A percentile compares a stretch with the other conserved stretches of the same genome.
Conservation (phyloP, 1,140 invertebrate genomes). For the Forficula auricularia region DNA sequence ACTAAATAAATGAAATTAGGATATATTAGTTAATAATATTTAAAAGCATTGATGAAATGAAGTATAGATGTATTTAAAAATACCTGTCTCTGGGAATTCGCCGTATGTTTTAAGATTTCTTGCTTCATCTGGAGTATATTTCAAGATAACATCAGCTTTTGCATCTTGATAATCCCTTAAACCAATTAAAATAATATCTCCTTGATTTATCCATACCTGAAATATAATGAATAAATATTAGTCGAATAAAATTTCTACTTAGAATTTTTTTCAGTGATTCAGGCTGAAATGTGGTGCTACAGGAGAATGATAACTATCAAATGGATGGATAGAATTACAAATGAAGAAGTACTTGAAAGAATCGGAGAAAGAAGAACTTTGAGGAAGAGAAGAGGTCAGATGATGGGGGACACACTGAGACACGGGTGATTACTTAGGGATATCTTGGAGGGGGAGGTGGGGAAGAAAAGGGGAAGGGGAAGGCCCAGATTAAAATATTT, state of each 20-base stretch:
- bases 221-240: constrained; percentile 9
- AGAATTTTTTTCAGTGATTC: too few species aligned
- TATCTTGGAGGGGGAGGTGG: too few species aligned
- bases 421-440: too few species aligned
- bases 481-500: too few species aligned
- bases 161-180: constrained; percentile 96
- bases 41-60: not conserved
- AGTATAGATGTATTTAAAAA: constrained; percentile 8
- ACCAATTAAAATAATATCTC: constrained; percentile 94
- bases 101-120: constrained; percentile 97
- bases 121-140: constrained; percentile 98
- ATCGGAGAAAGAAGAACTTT: too few species aligned
- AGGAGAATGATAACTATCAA: too few species aligned
- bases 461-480: too few species aligned
- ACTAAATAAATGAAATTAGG: constrained; percentile 30
- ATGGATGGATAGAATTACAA: too few species aligned
- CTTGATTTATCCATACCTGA: constrained; percentile 93
- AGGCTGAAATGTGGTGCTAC: too few species aligned
- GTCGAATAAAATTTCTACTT: constrained; percentile 1
- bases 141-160: constrained; percentile 98
- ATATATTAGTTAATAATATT: constrained; percentile 5
- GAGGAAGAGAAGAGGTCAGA: too few species aligned
- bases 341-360: too few species aligned
- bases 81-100: constrained; percentile 88
- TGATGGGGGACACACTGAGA: too few species aligned